Conservation (phyloP, 2,888 invertebrate species). For the Drosophila bunnanda region DNA sequence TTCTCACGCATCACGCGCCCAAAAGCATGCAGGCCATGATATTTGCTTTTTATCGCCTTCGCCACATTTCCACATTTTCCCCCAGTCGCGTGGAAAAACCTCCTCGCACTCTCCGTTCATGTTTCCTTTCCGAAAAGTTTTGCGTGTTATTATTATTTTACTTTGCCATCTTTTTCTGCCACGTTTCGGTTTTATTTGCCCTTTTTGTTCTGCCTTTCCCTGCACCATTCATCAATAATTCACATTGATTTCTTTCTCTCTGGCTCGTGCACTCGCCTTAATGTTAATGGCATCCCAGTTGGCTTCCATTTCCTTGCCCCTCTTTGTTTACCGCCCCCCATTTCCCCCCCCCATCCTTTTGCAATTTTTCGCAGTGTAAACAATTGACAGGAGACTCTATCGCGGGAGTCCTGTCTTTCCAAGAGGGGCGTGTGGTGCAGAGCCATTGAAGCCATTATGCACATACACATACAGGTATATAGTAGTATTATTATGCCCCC, state of each 20-base stretch:
- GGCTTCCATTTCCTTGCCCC: constrained; percentile 43
- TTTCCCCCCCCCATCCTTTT: background rate
- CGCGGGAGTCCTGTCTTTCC: constrained; percentile 16
- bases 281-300: constrained; percentile 47
- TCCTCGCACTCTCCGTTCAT: background rate
- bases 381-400: constrained; percentile 59
- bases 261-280: constrained; percentile 16
- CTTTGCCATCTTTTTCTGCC: constrained; percentile 69
- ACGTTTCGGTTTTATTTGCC: constrained; percentile 56
- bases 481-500: constrained; percentile 7
- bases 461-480: constrained; percentile 11
- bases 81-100: constrained; percentile 35
- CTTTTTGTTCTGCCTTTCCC: constrained; percentile 32
- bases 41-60: constrained; percentile 72
- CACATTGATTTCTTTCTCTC: constrained; percentile 71
- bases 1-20: constrained; percentile 69
- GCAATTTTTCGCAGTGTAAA: constrained; percentile 57
- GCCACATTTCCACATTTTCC: constrained; percentile 37
- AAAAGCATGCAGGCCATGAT: constrained; percentile 73
- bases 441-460: constrained; percentile 38
- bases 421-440: background rate
- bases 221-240: constrained; percentile 79
- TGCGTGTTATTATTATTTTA: constrained; percentile 70
- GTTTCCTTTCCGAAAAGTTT: constrained; percentile 45
- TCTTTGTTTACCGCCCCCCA: constrained; percentile 32